Evolutionary conservation across 53 echinoderm and acorn worm species (phyloP).

Genomic region (Hippasteria phrygiana): DNA sequence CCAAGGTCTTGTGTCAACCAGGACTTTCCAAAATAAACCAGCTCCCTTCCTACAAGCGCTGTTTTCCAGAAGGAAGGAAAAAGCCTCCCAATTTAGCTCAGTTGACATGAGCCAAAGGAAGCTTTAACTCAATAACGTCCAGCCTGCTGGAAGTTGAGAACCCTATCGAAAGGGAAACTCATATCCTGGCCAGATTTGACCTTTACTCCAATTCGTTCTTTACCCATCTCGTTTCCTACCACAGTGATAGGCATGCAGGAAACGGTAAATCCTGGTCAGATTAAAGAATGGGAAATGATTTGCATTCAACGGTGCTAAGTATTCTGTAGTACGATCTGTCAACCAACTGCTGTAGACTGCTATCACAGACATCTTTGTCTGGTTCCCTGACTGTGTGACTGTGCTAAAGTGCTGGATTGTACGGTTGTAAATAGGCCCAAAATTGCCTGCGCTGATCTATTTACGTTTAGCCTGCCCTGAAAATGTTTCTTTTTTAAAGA

Average conservation of each 20-base stretch:
- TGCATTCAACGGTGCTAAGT: not conserved
- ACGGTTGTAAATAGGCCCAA: no score
- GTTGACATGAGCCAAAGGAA: slow-evolving; percentile 16
- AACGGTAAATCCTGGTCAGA: not conserved
- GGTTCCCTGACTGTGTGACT: not conserved
- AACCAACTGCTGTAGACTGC: no score
- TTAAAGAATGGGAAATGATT: not conserved
- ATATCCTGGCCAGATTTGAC: not conserved
- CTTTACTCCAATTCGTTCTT: not conserved
- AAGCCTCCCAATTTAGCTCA: slow-evolving; percentile 7
- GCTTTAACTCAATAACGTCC: not conserved
- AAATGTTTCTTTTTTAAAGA: no score
- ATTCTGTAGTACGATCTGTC: no score
- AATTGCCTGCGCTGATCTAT: no score
- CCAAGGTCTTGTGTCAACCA: not conserved
- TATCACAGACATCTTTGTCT: no score
- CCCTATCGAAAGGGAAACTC: not conserved
- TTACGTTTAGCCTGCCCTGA: no score
- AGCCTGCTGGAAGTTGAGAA: not conserved
- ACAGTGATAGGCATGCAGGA: not conserved
- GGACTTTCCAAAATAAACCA: slow-evolving; percentile 46
- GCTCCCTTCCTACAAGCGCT: not conserved
- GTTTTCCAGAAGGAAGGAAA: slow-evolving; percentile 35
- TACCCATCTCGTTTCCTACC: slow-evolving; percentile 1
- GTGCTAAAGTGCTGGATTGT: no score